phyloP scores from a whole-genome alignment of 2,888 invertebrate genomes.

The Drosophila quasianomalipes region DNA sequence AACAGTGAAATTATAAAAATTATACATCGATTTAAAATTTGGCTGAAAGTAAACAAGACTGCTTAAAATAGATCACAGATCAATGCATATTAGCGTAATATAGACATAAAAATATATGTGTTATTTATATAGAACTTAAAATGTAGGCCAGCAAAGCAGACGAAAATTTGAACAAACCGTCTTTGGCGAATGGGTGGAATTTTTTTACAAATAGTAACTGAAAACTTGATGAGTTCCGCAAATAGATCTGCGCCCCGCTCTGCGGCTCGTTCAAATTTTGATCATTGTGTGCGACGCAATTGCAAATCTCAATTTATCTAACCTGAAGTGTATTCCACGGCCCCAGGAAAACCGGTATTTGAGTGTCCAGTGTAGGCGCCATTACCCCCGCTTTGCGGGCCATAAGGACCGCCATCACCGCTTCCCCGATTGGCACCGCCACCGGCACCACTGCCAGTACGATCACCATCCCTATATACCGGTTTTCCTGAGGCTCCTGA shows the following conservation, averaged over 20 bases:
- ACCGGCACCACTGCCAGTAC: slow-evolving; percentile 56
- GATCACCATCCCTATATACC: slow-evolving; percentile 63
- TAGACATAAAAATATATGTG: slow-evolving; percentile 45
- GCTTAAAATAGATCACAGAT: slow-evolving; percentile 67
- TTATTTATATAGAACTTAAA: slow-evolving; percentile 52
- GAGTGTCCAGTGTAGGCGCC: slow-evolving; percentile 55
- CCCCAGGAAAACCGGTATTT: slow-evolving; percentile 83
- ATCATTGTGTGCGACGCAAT: slow-evolving; percentile 38
- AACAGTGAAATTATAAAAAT: slow-evolving; percentile 37
- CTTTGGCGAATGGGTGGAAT: slow-evolving; percentile 7
- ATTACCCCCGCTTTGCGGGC: slow-evolving; percentile 22
- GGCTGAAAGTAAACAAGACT: slow-evolving; percentile 70
- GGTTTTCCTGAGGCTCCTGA: slow-evolving; percentile 82
- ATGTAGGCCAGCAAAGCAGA: slow-evolving; percentile 54
- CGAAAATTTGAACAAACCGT: slow-evolving; percentile 72
- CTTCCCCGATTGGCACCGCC: slow-evolving; percentile 24
- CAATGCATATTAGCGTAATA: slow-evolving; percentile 52
- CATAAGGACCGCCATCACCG: slow-evolving; percentile 25
- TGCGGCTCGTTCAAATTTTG: slow-evolving; percentile 70
- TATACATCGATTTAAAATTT: slow-evolving; percentile 27
- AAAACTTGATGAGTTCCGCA: slow-evolving; percentile 8
- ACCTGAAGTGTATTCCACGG: slow-evolving; percentile 81
- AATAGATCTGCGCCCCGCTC: slow-evolving; percentile 9
- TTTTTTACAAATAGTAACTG: not conserved
- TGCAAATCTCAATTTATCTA: slow-evolving; percentile 71